Evolutionary conservation across 2,888 invertebrate genomes (phyloP), one percentile per base, ranked within the genome.

Genomic region (Cremastobaeus sp.): DNA sequence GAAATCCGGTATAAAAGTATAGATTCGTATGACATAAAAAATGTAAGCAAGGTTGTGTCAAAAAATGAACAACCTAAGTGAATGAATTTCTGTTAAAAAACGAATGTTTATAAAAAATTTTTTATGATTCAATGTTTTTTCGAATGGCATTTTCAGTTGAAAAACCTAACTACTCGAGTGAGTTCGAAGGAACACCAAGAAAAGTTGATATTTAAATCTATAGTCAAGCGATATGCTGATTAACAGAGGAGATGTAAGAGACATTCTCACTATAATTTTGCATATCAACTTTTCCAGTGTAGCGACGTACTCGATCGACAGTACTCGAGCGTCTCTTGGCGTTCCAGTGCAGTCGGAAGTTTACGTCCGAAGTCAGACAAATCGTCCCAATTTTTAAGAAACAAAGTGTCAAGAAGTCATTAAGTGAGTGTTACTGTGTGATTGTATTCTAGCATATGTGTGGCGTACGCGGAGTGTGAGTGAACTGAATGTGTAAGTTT

Each of bases 401-500:
- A 66, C 55, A 35, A 66, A 50, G 66, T 73, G 62, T 73, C 37
- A 66, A 66, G 21, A 73, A 73, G 66, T 62, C 8, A 50, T 71
- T 35, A 43, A 39, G 57, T 64, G 64, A 48, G 9, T 45, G 54
- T 39, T 35, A 35, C 21, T 15, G 32, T 32, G 25, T 5, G 50
- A 3, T 45, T 45, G 25, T 32, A 18, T 35, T 78, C 83, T 86
- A 86, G 84, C 86, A 87, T 84, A 86, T 86, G 80, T 83, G 85
- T 62, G 87, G 86, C 21, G 86, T 87, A 78, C 85, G 86, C 39
- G 86, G 86, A 72, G 85, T 84, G 52, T 87, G 85, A 71, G 86
- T 86, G 77, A 87, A 87, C 79, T 86, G 85, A 79, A 86, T 86
- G 81, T 86, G 86, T 68, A 87, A 77, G 69, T 86, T 83, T 37